Evolutionary conservation across 2,113 vertebrate species (phyloP), one percentile per base, ranked within the genome.

Genomic region (Galeopterus variegatus): DNA sequence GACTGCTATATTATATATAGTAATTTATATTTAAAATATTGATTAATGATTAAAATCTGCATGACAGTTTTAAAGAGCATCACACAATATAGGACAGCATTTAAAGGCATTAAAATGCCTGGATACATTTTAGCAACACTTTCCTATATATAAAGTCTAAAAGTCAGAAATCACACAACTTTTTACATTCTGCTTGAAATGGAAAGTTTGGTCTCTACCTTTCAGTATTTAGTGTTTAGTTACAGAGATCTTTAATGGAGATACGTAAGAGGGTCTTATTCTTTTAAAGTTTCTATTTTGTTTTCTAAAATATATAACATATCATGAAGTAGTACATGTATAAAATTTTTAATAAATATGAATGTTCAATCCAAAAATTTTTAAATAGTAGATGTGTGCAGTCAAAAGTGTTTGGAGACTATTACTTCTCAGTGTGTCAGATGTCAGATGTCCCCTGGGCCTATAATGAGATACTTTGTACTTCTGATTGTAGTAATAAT

Each of bases 201-300:
- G 4, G n/a, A 85, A 96, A 96, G 9, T 2, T 83, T 91, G 93
- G 60, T 89, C 21, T 94, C 62, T 94, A 64, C 23, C n/a, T 88
- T 80, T 79, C 54, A 72, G 6, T 67, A 31, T 88, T 88, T 3
- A 50, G 6, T 67, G n/a, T 90, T 88, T 3, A 50, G 12, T 77
- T 92, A 60, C 36, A 95, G 17, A 86, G 77, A 89, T 60, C 21
- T 48, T 81, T 60, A 62, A 3, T 69, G 26, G 23, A 31, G 60
- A 72, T 85, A 75, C 85, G 24, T 9, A 86, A 95, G 26, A 56
- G 81, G 28, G 77, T 84, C 41, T 88, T 48, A 90, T 54, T 95
- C 60, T 70, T 90, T 58, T 26, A 24, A 58, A 13, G 14, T 86
- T 82, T 88, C 58, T 62, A 48, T 24, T 73, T 91, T 87, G 21